Conservation (phyloP, 2,113 vertebrate species). For the Pseudopodoces humilis region DNA sequence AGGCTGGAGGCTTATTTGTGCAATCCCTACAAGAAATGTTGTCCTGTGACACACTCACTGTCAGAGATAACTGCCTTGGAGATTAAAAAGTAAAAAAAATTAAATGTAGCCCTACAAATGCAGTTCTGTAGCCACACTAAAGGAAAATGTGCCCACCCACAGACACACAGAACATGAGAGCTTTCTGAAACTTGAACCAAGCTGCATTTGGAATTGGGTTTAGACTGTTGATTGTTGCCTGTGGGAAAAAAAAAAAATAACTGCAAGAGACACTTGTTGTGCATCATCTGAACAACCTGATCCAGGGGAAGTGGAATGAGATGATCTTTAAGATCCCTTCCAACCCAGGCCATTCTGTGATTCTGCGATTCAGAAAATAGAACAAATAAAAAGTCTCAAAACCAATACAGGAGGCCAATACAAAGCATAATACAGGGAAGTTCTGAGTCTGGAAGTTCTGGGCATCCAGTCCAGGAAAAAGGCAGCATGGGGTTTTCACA, state of each 20-base stretch:
- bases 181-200: not conserved
- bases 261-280: not conserved
- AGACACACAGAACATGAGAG: not conserved
- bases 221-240: not conserved
- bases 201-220: not conserved
- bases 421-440: not conserved
- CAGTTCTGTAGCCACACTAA: not conserved
- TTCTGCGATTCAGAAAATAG: not conserved
- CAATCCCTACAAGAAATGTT: not conserved
- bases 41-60: not conserved
- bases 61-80: not conserved
- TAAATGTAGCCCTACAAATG: not conserved
- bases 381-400: not conserved
- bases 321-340: not conserved
- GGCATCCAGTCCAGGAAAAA: not conserved
- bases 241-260: not conserved
- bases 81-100: not conserved
- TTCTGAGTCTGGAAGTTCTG: not conserved
- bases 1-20: conserved; percentile 34
- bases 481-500: not conserved
- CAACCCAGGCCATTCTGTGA: not conserved
- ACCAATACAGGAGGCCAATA: not conserved
- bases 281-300: not conserved
- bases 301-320: not conserved
- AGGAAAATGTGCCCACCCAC: not conserved